phyloP scores from a whole-genome alignment of 2,888 invertebrate genomes.

The Anaspis maculata region DNA sequence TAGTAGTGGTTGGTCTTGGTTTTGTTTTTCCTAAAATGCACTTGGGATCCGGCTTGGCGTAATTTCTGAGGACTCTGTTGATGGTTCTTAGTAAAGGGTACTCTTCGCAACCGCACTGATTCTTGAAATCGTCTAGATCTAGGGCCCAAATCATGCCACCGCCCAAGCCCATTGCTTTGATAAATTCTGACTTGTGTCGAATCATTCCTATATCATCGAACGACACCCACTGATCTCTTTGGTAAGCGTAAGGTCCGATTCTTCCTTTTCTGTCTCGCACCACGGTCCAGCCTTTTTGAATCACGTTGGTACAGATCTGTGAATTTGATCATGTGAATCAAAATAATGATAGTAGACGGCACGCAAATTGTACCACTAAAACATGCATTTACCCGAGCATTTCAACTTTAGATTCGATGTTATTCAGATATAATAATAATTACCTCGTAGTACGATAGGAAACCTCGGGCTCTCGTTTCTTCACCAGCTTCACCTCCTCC shows the following conservation, averaged over 20 bases:
- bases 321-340: too few species aligned
- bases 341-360: too few species aligned
- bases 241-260: constrained; percentile 82
- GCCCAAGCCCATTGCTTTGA: constrained; percentile 69
- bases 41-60: constrained; percentile 55
- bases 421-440: constrained; percentile 2
- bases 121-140: constrained; percentile 80
- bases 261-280: constrained; percentile 69
- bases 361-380: too few species aligned
- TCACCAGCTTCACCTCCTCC: constrained; percentile 87
- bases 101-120: constrained; percentile 71
- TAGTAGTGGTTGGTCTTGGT: constrained; percentile 11
- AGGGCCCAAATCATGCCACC: constrained; percentile 88
- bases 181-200: constrained; percentile 72
- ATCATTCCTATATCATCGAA: constrained; percentile 85
- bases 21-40: constrained; percentile 46
- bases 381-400: too few species aligned
- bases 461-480: constrained; percentile 79
- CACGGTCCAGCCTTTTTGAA: constrained; percentile 64
- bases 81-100: constrained; percentile 74
- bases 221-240: constrained; percentile 85
- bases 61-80: constrained; percentile 68
- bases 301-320: constrained; percentile 73
- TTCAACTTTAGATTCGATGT: too few species aligned
- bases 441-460: constrained; percentile 82